A percentile compares a stretch with the other conserved stretches of the same genome.
These are phyloP conservation scores for Morone chrysops DNA, from an alignment of 2,113 vertebrate species.

Conservation along the genomic window DNA sequence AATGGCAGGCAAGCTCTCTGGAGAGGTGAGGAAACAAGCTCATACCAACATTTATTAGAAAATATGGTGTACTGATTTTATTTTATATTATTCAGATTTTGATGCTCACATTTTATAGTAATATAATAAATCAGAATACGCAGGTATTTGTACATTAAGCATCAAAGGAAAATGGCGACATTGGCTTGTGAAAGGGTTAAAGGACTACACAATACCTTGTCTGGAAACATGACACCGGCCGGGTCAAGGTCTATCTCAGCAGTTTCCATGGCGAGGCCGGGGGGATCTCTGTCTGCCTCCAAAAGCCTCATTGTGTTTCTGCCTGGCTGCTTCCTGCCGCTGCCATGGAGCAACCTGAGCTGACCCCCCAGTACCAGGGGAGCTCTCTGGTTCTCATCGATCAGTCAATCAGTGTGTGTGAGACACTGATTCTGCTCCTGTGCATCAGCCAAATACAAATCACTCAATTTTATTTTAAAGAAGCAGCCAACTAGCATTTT, in stretches of 20 bases:
- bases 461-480: not conserved
- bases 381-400: slow-evolving; percentile 55
- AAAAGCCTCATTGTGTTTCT: slow-evolving; percentile 53
- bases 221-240: slow-evolving; percentile 51
- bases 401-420: slow-evolving; percentile 4
- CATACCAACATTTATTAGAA: not conserved
- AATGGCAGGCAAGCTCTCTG: slow-evolving; percentile 92
- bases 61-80: too few relatives aligned
- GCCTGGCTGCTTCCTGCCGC: slow-evolving; percentile 44
- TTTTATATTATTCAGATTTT: not conserved
- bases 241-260: slow-evolving; percentile 10
- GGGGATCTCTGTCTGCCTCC: slow-evolving; percentile 45
- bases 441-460: not conserved
- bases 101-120: not conserved
- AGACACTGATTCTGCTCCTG: not conserved
- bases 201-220: not conserved
- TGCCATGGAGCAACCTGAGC: slow-evolving; percentile 61
- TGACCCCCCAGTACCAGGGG: slow-evolving; percentile 38
- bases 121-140: too few relatives aligned
- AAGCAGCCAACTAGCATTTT: not conserved
- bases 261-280: slow-evolving; percentile 62
- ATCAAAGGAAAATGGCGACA: not conserved
- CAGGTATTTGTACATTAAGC: not conserved
- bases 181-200: not conserved
- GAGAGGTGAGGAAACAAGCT: slow-evolving; percentile 86